Evolutionary conservation across 2,888 invertebrate species (phyloP).

Genomic region (Diadromus collaris): DNA sequence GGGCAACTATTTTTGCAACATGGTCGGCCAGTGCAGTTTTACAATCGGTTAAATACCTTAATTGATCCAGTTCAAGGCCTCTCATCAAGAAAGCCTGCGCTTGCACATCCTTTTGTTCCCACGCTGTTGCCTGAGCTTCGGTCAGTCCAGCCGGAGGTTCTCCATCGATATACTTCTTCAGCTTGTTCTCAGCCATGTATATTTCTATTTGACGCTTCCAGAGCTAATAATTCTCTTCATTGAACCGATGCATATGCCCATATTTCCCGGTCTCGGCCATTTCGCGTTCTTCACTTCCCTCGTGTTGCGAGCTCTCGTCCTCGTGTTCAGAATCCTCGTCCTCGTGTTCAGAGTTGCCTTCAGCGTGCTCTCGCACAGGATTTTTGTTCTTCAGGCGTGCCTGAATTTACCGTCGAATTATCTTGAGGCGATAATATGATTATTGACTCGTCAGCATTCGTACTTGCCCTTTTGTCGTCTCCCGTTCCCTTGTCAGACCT

Average conservation of each 20-base stretch:
- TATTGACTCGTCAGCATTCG: too few species aligned
- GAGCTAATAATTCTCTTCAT: constrained; percentile 50
- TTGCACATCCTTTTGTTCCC: constrained; percentile 50
- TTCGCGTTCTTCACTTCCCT: constrained; percentile 1
- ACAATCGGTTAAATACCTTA: constrained; percentile 43
- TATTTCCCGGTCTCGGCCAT: constrained; percentile 50
- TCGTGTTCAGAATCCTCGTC: too few species aligned
- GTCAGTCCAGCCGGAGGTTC: background rate
- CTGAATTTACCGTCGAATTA: too few species aligned
- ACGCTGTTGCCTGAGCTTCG: constrained; percentile 20
- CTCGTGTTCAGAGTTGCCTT: too few species aligned
- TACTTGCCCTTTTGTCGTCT: too few species aligned
- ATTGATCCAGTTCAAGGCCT: constrained; percentile 54
- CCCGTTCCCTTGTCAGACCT: too few species aligned
- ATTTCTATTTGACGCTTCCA: constrained; percentile 57
- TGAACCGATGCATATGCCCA: constrained; percentile 53
- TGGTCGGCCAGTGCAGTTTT: constrained; percentile 44
- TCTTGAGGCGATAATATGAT: too few species aligned
- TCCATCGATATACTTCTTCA: background rate
- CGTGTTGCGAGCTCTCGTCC: too few species aligned
- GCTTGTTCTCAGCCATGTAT: constrained; percentile 21
- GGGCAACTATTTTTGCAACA: constrained; percentile 37
- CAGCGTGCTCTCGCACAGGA: too few species aligned
- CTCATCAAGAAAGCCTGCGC: constrained; percentile 55
- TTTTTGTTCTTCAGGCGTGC: too few species aligned